phyloP scores from a whole-genome alignment of 1,140 invertebrate species.

The Cydia splendana region DNA sequence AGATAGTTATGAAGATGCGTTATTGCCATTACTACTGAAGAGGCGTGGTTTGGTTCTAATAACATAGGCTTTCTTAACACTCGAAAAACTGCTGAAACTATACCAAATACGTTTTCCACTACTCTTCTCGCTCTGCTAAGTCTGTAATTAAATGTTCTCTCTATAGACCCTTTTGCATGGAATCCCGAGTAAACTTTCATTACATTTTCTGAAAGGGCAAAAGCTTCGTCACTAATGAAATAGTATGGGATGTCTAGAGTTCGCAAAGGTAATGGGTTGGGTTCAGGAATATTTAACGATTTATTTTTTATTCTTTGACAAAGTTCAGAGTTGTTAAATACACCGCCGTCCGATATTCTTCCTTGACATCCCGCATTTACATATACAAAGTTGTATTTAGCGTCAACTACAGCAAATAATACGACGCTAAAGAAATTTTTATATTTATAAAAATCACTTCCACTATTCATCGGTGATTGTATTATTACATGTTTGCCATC shows the following conservation, averaged over 20 bases:
- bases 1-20: constrained; percentile 2
- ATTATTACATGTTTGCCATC: constrained; percentile 8
- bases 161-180: constrained; percentile 24
- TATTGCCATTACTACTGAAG: constrained; percentile 10
- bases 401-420: constrained; percentile 17
- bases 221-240: constrained; percentile 34
- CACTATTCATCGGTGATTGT: constrained; percentile 1
- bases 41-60: constrained; percentile 6
- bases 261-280: constrained; percentile 29
- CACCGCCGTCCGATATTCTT: constrained; percentile 5
- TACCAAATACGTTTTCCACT: constrained; percentile 22
- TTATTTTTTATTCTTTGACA: constrained; percentile 15
- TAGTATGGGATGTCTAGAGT: constrained; percentile 27
- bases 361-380: background rate
- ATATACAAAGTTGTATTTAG: constrained; percentile 6
- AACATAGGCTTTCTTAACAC: constrained; percentile 20
- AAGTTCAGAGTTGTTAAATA: background rate
- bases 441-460: background rate
- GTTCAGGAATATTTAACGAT: constrained; percentile 22
- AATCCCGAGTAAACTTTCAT: constrained; percentile 33
- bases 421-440: background rate
- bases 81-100: background rate
- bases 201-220: constrained; percentile 33
- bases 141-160: constrained; percentile 27
- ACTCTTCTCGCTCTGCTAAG: constrained; percentile 7